Percentiles rank a stretch among this genome's conserved stretches.
Conservation (phyloP, 1,140 invertebrate species). For the Rhopalosiphum maidis region DNA sequence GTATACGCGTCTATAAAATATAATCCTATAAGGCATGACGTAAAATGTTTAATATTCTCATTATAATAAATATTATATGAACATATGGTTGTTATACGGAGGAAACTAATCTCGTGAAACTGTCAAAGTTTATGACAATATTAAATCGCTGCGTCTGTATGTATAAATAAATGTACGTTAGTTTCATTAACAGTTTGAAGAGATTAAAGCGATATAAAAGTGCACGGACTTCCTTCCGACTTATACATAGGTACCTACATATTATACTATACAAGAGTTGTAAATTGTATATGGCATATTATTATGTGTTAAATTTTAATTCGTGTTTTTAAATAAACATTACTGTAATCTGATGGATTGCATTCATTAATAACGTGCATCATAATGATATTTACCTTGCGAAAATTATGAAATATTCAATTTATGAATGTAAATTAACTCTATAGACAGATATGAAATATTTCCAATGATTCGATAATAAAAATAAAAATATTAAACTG, state of each 20-base stretch:
- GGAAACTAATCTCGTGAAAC: not conserved
- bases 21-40: not conserved
- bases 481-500: too few relatives aligned
- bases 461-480: too few relatives aligned
- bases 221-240: not conserved
- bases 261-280: too few relatives aligned
- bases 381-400: too few relatives aligned
- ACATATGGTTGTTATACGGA: not conserved
- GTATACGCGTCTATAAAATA: not conserved
- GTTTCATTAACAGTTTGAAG: slow-evolving; percentile 31
- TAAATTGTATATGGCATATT: too few relatives aligned
- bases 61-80: not conserved
- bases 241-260: not conserved
- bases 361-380: too few relatives aligned
- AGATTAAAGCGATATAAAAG: not conserved
- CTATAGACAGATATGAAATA: too few relatives aligned
- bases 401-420: too few relatives aligned
- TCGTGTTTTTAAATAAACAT: too few relatives aligned
- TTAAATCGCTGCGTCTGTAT: slow-evolving; percentile 5
- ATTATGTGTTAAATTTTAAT: too few relatives aligned
- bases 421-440: too few relatives aligned
- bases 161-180: not conserved
- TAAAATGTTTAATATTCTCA: not conserved
- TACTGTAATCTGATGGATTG: too few relatives aligned
- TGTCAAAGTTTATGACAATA: slow-evolving; percentile 38